phyloP scores from a whole-genome alignment of 2,113 vertebrate genomes.

The Elachura formosa region DNA sequence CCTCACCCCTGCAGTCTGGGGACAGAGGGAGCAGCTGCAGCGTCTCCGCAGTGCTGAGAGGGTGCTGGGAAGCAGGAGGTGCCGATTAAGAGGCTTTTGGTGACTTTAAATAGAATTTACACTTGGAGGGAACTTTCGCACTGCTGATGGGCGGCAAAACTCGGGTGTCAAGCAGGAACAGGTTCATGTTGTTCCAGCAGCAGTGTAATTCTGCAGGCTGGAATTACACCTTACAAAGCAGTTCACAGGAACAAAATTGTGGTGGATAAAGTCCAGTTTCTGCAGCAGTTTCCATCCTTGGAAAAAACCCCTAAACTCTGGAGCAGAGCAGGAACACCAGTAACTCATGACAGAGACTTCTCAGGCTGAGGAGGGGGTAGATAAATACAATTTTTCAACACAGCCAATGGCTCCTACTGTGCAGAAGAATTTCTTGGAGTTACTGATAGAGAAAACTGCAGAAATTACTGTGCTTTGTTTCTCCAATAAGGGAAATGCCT shows the following conservation, averaged over 20 bases:
- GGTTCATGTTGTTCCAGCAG: background rate
- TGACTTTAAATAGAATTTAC: constrained; percentile 18
- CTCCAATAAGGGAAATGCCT: background rate
- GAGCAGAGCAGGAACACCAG: background rate
- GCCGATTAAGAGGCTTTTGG: background rate
- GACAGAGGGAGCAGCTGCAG: background rate
- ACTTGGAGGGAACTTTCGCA: background rate
- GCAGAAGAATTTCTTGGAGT: background rate
- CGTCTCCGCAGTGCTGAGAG: background rate
- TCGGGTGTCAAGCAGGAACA: background rate
- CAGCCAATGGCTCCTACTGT: background rate
- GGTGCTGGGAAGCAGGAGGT: background rate
- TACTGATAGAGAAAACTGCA: background rate
- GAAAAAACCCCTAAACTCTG: background rate
- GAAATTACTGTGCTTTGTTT: rapidly evolving
- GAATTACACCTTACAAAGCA: background rate
- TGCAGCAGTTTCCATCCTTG: background rate
- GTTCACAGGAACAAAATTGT: background rate
- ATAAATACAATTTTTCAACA: background rate
- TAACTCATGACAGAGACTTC: background rate
- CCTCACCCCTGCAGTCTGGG: background rate
- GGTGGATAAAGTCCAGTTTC: background rate
- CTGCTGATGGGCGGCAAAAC: background rate
- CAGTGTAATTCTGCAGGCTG: background rate
- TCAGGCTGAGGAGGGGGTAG: background rate